These are phyloP conservation scores for Sycophila sp. DNA, from an alignment of 1,140 invertebrate species.

Conservation along the genomic window DNA sequence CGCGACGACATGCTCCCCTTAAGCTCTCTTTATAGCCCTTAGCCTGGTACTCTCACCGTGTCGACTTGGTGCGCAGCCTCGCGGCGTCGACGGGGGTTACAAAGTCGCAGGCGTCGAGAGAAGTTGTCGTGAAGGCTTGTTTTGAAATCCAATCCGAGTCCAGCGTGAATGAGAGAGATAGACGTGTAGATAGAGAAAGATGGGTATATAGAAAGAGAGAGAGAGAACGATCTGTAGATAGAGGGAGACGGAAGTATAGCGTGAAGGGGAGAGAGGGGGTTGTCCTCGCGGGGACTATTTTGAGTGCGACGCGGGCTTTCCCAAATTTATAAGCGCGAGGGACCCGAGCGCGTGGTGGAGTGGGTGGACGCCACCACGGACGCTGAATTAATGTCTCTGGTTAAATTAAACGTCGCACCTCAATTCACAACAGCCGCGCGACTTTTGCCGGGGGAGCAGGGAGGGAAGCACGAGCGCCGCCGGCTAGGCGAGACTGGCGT, in stretches of 20 bases:
- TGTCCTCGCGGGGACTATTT: conserved; percentile 60
- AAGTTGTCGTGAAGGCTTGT: conserved; percentile 31
- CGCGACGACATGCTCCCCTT: not conserved
- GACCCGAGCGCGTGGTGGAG: conserved; percentile 42
- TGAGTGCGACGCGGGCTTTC: conserved; percentile 57
- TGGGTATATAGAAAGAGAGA: not conserved
- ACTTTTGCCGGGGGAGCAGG: not conserved
- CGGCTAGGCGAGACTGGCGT: too few relatives aligned
- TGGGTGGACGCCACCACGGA: conserved; percentile 37
- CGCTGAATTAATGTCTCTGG: conserved; percentile 54
- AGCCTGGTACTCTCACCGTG: too few relatives aligned
- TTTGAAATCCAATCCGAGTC: conserved; percentile 55
- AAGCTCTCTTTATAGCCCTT: not conserved
- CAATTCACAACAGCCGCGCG: conserved; percentile 19
- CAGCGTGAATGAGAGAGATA: not conserved
- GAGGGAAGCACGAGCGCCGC: not conserved
- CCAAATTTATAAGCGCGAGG: conserved; percentile 61
- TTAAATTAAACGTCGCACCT: conserved; percentile 53
- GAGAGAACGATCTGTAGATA: not conserved
- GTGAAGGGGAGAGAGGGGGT: conserved; percentile 27
- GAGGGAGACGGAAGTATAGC: not conserved
- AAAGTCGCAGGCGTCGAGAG: not conserved
- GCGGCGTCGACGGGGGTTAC: too few relatives aligned
- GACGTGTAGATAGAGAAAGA: not conserved
- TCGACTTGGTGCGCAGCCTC: too few relatives aligned